A percentile compares a stretch with the other conserved stretches of the same genome.
Conservation (phyloP, 2,888 invertebrate species). For the Galerucella nymphaeae region DNA sequence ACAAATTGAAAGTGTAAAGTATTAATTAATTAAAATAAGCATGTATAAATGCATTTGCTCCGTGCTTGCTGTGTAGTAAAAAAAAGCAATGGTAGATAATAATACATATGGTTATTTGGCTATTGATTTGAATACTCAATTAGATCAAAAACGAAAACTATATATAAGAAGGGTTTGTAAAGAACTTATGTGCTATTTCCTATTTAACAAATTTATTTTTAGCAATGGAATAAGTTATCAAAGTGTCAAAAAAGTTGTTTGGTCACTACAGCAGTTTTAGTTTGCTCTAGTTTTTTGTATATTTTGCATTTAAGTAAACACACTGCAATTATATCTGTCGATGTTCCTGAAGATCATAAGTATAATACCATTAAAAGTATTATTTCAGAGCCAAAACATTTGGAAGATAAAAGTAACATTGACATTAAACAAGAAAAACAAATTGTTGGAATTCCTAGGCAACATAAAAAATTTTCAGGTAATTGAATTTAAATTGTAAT, state of each 20-base stretch:
- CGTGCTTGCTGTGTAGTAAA: background rate
- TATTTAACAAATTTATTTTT: constrained; percentile 53
- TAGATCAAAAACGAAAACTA: constrained; percentile 49
- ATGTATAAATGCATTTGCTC: background rate
- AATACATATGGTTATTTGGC: constrained; percentile 50
- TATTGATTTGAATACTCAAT: constrained; percentile 44
- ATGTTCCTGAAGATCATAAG: constrained; percentile 25
- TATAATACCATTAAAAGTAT: constrained; percentile 44
- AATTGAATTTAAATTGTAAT: constrained; percentile 49
- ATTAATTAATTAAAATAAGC: background rate
- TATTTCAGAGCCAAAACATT: constrained; percentile 54
- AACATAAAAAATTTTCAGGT: constrained; percentile 67
- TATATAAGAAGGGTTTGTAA: constrained; percentile 53
- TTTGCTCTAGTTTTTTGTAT: constrained; percentile 71
- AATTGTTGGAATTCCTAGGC: constrained; percentile 48
- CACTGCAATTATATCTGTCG: constrained; percentile 51
- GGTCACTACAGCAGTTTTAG: constrained; percentile 71
- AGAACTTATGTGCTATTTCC: background rate
- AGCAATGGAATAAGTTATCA: constrained; percentile 90
- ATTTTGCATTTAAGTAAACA: constrained; percentile 67
- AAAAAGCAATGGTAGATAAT: constrained; percentile 40
- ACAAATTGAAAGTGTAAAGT: constrained; percentile 1
- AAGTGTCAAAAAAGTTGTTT: constrained; percentile 83
- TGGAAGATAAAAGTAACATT: constrained; percentile 39
- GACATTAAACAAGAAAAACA: background rate